Evolutionary conservation across 2,888 invertebrate genomes (phyloP), one percentile per base, ranked within the genome.

Genomic region (Eupithecia abbreviata): DNA sequence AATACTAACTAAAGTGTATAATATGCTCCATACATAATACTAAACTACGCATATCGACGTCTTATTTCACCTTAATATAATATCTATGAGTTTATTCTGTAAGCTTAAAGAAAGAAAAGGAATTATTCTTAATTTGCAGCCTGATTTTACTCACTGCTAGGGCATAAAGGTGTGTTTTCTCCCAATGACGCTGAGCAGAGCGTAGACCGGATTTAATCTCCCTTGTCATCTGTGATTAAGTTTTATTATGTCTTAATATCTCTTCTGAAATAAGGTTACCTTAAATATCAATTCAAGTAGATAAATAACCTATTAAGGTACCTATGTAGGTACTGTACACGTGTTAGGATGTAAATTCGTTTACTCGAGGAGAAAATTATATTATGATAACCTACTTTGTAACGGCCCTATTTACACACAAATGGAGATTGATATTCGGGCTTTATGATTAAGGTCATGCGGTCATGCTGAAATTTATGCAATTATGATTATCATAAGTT

Each of bases 361-460:
- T 75, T 80, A 74, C 73, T 30, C 77, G 73, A 55, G 71, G 51
- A 77, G 75, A 78, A 79, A 77, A 79, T 77, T 75, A 77, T 77
- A 72, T 80, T 79, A 81, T 77, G 79, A 78, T 76, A 81, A 76
- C 80, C 79, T 77, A 77, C 67, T 77, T 81, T 66, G 47, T 62
- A 49, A 74, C 65, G 58, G 66, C 55, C 73, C 73, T 75, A 13
- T 75, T 74, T 79, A 65, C 74, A 65, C 74, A 62, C 66, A 73
- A 76, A 74, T 73, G 58, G 15, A 55, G 69, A 74, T 73, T 73
- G 73, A 67, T 77, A 71, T 49, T 49, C n/a, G 9, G 45, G 15
- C 45, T 30, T 62, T 15, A 62, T 55, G 70, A 70, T 74, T 72
- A 66, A 66, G 69, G 77, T 70, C 47, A 69, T 47, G 68, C 68